Evolutionary conservation across 2,888 invertebrate genomes (phyloP).

Genomic region (Prosopocoilus inquinatus): DNA sequence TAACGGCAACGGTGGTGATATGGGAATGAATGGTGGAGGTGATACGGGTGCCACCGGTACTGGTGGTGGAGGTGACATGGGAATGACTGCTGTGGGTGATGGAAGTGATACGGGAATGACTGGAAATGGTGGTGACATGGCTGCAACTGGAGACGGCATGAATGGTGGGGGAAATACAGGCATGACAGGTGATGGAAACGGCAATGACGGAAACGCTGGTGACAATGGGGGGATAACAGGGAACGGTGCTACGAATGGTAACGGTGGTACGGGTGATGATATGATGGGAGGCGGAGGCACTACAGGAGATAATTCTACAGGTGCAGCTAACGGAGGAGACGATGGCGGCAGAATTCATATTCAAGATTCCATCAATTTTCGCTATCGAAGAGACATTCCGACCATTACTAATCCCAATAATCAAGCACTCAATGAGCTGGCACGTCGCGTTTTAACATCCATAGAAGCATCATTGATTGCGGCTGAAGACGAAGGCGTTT

Average conservation of each 20-base stretch:
- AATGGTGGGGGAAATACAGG: conserved; percentile 17
- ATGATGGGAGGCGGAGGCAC: neutral
- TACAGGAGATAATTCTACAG: conserved; percentile 26
- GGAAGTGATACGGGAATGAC: conserved; percentile 10
- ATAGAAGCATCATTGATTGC: conserved; percentile 58
- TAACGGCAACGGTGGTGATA: conserved; percentile 15
- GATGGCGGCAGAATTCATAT: conserved; percentile 20
- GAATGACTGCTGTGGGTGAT: conserved; percentile 13
- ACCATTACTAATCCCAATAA: conserved; percentile 41
- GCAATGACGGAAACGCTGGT: conserved; percentile 41
- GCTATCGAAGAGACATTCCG: conserved; percentile 34
- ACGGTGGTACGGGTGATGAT: conserved; percentile 7
- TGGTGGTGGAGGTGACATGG: conserved; percentile 15
- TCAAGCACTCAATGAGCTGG: conserved; percentile 55
- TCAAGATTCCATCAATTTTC: conserved; percentile 38
- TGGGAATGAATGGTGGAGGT: conserved; percentile 2
- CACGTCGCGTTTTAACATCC: conserved; percentile 55
- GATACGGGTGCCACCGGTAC: conserved; percentile 16
- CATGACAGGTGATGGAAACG: conserved; percentile 27
- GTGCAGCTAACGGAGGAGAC: conserved; percentile 39
- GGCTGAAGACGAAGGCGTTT: conserved; percentile 55
- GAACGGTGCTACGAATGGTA: conserved; percentile 35
- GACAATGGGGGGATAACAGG: conserved; percentile 52
- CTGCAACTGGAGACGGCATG: neutral
- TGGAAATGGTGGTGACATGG: conserved; percentile 7